A percentile compares a stretch with the other conserved stretches of the same genome.
Conservation (phyloP, 1,140 invertebrate genomes). For the Homarus americanus region DNA sequence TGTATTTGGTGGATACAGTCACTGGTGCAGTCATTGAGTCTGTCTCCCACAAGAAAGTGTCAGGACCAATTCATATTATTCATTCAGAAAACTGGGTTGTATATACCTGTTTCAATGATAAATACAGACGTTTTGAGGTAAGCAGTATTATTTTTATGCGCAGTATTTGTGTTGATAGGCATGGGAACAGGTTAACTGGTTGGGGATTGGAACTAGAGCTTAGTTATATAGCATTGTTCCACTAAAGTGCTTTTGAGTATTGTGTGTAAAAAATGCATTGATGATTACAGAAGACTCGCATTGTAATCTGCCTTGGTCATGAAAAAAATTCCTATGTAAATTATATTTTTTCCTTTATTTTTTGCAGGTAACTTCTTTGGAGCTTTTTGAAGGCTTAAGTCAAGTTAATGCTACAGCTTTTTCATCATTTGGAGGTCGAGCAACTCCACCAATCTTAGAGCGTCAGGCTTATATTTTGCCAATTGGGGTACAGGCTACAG, state of each 20-base stretch:
- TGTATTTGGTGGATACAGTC: conserved; percentile 94
- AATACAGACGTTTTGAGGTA: conserved; percentile 93
- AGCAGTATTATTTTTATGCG: conserved; percentile 77
- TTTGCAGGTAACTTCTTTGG: conserved; percentile 80
- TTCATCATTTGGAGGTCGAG: conserved; percentile 86
- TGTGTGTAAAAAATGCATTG: too few species aligned
- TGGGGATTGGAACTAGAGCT: background rate
- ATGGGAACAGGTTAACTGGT: background rate
- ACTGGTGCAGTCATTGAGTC: conserved; percentile 84
- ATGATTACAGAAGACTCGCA: too few species aligned
- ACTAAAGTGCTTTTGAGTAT: too few species aligned
- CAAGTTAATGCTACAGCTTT: conserved; percentile 93
- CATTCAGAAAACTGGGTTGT: conserved; percentile 99
- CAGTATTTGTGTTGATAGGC: too few species aligned
- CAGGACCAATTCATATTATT: conserved; percentile 91
- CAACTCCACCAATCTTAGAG: conserved; percentile 88
- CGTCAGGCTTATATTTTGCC: conserved; percentile 95
- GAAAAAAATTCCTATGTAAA: too few species aligned
- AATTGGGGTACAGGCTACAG: conserved; percentile 86
- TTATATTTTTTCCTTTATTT: too few species aligned
- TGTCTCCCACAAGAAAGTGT: conserved; percentile 79
- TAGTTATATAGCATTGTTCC: too few species aligned
- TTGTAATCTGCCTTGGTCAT: too few species aligned
- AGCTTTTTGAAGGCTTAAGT: conserved; percentile 95
- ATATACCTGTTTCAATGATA: conserved; percentile 96